These are phyloP conservation scores for Artemia sinica DNA, from an alignment of 2,888 invertebrate genomes.

Conservation along the genomic window DNA sequence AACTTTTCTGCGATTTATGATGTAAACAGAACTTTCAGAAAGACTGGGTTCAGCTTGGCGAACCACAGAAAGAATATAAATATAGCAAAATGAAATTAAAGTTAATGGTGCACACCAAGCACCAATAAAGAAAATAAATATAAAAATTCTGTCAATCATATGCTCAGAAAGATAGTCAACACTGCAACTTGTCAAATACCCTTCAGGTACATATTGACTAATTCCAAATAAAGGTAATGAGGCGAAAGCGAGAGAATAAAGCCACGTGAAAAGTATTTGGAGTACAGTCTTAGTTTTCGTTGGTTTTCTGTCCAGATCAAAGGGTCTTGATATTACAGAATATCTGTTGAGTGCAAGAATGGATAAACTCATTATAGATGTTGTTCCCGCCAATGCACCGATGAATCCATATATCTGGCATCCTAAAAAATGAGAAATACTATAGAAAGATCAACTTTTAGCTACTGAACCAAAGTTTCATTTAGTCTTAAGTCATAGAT, in stretches of 20 bases:
- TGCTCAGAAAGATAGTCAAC: constrained; percentile 59
- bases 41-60: no score
- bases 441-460: no score
- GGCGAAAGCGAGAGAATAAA: constrained; percentile 51
- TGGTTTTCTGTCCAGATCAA: constrained; percentile 46
- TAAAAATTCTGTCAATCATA: constrained; percentile 43
- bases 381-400: constrained; percentile 60
- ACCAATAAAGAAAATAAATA: constrained; percentile 53
- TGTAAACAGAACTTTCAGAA: not conserved
- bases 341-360: constrained; percentile 65
- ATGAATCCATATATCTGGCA: constrained; percentile 61
- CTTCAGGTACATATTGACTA: constrained; percentile 62
- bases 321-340: constrained; percentile 58
- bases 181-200: constrained; percentile 63
- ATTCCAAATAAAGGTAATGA: constrained; percentile 53
- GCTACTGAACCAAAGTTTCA: no score
- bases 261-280: constrained; percentile 48
- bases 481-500: no score
- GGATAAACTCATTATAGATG: constrained; percentile 60
- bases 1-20: not conserved
- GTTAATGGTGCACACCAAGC: constrained; percentile 55
- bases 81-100: constrained; percentile 53
- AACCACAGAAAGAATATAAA: constrained; percentile 48
- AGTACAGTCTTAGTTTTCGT: constrained; percentile 38
- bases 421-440: constrained; percentile 43